Conservation (phyloP, 23 tunicate genomes). For the Aplidium turbinatum region DNA sequence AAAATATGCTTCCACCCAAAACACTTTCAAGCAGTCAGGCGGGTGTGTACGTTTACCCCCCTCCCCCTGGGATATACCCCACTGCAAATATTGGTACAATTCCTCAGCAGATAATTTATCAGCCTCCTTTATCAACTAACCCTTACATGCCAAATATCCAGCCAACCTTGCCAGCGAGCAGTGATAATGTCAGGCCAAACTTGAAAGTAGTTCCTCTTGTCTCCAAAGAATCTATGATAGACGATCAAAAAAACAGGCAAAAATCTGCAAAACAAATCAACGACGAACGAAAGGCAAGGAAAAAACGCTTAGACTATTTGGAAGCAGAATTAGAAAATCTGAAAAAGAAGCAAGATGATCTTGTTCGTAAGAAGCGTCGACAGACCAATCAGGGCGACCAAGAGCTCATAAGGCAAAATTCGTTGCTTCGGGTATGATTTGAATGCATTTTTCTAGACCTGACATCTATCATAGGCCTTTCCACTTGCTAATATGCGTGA, state of each 20-base stretch:
- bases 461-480: too few relatives aligned
- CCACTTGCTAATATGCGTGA: too few relatives aligned
- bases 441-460: too few relatives aligned
- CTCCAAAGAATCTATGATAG: background rate
- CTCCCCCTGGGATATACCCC: too few relatives aligned
- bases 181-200: constrained; percentile 8
- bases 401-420: constrained; percentile 54
- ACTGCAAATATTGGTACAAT: too few relatives aligned
- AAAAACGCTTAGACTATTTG: constrained; percentile 63
- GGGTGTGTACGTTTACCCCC: constrained; percentile 24
- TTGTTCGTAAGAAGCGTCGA: constrained; percentile 47
- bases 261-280: constrained; percentile 16
- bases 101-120: constrained; percentile 32
- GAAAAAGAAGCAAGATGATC: constrained; percentile 64
- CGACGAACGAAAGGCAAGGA: constrained; percentile 52
- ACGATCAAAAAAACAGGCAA: background rate
- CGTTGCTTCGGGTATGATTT: constrained; percentile 42
- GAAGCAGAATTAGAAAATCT: constrained; percentile 70
- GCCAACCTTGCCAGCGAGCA: background rate
- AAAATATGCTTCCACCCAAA: too few relatives aligned
- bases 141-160: background rate
- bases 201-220: constrained; percentile 9
- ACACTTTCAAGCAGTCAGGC: too few relatives aligned
- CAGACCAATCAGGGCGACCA: constrained; percentile 35
- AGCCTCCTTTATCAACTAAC: background rate